These are phyloP conservation scores for Athripsodes cinereus DNA, from an alignment of 2,888 invertebrate species.

Conservation along the genomic window DNA sequence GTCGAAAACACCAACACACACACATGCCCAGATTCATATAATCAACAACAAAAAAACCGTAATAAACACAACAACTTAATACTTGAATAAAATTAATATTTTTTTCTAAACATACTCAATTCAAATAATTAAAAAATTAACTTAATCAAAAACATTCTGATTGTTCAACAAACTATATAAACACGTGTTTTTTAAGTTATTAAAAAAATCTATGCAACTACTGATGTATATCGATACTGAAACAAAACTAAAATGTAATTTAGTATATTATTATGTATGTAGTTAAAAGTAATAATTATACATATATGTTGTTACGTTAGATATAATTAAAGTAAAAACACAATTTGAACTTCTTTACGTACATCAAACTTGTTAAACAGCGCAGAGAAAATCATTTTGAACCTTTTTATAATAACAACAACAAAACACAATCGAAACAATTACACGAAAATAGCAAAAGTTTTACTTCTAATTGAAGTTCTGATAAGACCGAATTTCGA, in stretches of 20 bases:
- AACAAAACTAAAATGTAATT: background rate
- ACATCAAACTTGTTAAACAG: constrained; percentile 26
- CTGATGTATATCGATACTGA: background rate
- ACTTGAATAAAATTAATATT: background rate
- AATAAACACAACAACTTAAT: background rate
- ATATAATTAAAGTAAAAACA: background rate
- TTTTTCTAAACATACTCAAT: no score
- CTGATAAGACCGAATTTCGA: background rate
- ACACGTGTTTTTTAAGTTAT: background rate
- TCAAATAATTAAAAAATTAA: background rate
- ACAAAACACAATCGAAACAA: background rate
- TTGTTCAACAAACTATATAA: background rate
- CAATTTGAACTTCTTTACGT: constrained; percentile 9
- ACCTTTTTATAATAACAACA: background rate
- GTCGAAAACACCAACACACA: constrained; percentile 27
- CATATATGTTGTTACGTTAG: no score
- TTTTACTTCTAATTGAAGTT: no score
- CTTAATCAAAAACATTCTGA: background rate
- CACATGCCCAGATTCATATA: constrained; percentile 22
- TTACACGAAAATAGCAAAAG: no score
- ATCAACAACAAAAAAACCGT: background rate
- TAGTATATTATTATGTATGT: background rate
- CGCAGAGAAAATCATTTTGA: constrained; percentile 24
- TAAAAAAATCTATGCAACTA: background rate
- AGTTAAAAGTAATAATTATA: background rate